These are phyloP conservation scores for Thaumetopoea pityocampa DNA, from an alignment of 1,140 invertebrate species.

Conservation along the genomic window DNA sequence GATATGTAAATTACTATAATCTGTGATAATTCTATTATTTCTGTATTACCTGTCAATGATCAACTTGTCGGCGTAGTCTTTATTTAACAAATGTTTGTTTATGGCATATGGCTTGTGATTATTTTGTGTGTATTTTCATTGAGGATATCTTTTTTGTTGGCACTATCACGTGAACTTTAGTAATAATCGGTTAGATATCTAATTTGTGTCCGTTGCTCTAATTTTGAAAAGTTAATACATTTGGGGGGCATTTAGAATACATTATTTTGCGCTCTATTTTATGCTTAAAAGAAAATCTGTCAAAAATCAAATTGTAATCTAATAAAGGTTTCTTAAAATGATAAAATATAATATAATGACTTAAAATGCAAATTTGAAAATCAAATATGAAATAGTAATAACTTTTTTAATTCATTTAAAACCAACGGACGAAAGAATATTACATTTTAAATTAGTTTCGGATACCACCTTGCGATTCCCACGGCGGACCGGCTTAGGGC, in stretches of 20 bases:
- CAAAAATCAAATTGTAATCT: no score
- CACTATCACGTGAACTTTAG: constrained; percentile 4
- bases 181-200: background rate
- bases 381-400: constrained; percentile 17
- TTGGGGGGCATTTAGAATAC: no score
- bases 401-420: constrained; percentile 44
- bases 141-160: constrained; percentile 6
- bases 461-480: constrained; percentile 71
- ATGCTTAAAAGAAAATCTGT: no score
- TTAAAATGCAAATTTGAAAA: constrained; percentile 4
- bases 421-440: constrained; percentile 66
- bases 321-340: no score
- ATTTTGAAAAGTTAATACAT: no score
- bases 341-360: no score
- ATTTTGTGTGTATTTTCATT: constrained; percentile 14
- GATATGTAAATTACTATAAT: constrained; percentile 73
- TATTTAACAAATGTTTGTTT: constrained; percentile 59
- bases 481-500: constrained; percentile 66
- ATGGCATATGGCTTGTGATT: constrained; percentile 49
- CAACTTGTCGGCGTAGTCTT: constrained; percentile 54
- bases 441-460: constrained; percentile 74
- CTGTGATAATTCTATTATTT: constrained; percentile 72
- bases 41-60: constrained; percentile 61
- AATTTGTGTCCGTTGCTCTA: no score
- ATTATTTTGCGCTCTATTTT: no score